These are phyloP conservation scores for Microctonus hyperodae DNA, from an alignment of 2,888 invertebrate genomes.

Conservation along the genomic window DNA sequence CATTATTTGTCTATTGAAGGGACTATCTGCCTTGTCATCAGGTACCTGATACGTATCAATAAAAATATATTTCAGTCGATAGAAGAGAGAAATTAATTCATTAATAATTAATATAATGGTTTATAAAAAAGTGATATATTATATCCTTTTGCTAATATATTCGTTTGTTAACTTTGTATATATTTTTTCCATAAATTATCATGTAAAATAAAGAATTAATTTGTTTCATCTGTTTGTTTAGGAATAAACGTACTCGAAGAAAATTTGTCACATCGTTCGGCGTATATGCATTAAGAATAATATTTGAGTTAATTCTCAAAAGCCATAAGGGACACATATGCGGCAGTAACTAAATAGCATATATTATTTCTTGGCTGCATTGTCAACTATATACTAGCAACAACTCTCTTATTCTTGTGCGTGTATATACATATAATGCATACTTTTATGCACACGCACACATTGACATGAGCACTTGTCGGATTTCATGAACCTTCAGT, in stretches of 20 bases:
- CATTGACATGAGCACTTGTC: slow-evolving; percentile 28
- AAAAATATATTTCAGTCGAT: background rate
- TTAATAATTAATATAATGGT: too few species aligned
- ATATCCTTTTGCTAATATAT: too few species aligned
- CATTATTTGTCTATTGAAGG: too few species aligned
- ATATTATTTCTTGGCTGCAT: slow-evolving; percentile 25
- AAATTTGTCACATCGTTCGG: slow-evolving; percentile 13
- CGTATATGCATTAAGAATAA: slow-evolving; percentile 1
- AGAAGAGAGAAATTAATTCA: background rate
- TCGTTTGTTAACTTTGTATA: too few species aligned
- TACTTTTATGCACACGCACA: slow-evolving; percentile 7
- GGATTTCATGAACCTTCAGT: slow-evolving; percentile 30
- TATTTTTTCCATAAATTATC: too few species aligned
- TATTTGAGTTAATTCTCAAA: slow-evolving; percentile 1
- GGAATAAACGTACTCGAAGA: background rate
- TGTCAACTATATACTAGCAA: background rate
- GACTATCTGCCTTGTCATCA: too few species aligned
- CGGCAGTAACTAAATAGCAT: slow-evolving; percentile 33
- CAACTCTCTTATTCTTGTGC: background rate
- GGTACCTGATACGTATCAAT: too few species aligned
- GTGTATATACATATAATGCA: background rate
- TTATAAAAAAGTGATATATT: too few species aligned
- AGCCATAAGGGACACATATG: background rate
- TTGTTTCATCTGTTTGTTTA: background rate
- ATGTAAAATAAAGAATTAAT: too few species aligned